Evolutionary conservation across 2,888 invertebrate species (phyloP), one percentile per base, ranked within the genome.

Genomic region (Drosophila affinis): DNA sequence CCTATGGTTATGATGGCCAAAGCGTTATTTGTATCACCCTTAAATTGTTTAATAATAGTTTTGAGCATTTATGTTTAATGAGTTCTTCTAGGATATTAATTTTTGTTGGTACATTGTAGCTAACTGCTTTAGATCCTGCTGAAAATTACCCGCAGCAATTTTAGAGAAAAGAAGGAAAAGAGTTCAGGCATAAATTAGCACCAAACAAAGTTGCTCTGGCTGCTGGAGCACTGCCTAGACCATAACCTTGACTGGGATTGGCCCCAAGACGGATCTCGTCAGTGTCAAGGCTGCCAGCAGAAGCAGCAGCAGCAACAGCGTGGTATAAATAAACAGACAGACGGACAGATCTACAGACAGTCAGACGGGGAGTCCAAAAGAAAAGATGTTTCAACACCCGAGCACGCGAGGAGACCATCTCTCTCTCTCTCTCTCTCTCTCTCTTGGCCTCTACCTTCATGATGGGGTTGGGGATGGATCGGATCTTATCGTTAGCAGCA

Each of bases 351-450:
- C 4, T 3, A 21, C 21, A 12, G 53, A 34, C 39, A 34, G 21
- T 47, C 54, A 59, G 21, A 34, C 58, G n/a, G n/a, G 47, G 29
- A 46, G 18, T 29, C 29, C 27, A 47, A 52, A 45, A 29, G 45
- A 55, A 46, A 34, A 81, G 79, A 76, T 74, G 73, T 84, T 84
- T 87, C 87, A 87, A 87, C 83, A 84, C 87, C 73, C 85, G 24
- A 74, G 81, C 73, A 77, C 79, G 72, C 81, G 75, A 86, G 60
- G 52, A 63, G 63, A 58, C 51, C 18, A 44, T 59, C 51, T 48
- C 34, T n/a, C 49, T 49, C 39, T 17, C 46, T n/a, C n/a, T n/a
- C n/a, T n/a, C 18, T n/a, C n/a, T n/a, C 34, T 10, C 49, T 49
- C 39, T 17, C 46, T 32, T 39, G 39, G 39, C 17, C 17, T 18